Base-by-base conservation (phyloP, 1,140 invertebrate genomes). In the Augochlora pura region DNA sequence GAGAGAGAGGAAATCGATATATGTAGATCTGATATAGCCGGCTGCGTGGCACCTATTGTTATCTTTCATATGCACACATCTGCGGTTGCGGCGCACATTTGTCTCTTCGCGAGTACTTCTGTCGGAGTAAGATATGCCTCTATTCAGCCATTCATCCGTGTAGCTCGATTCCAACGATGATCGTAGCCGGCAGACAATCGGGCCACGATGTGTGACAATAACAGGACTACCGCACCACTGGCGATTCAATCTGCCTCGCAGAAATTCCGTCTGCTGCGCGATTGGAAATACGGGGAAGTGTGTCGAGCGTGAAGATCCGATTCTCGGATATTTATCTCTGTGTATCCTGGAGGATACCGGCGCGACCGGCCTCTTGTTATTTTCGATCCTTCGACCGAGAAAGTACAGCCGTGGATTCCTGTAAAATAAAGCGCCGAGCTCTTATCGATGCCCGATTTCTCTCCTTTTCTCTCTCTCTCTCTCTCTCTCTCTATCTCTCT, bases 171-270 rank as follows among this genome's bases (percentile, higher is more conserved):
- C 66, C 39, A 39, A 70, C 78, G 21, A 71, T 57, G 66, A 77
- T 81, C 66, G 68, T 64, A 70, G 62, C 67, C 42, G 62, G 49
- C 66, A 52, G 54, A 70, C 60, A 68, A 65, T 80, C 71, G 64
- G 67, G 23, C 38, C 39, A 64, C 59, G 38, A 81, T 63, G 23
- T 60, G 70, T 71, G 25, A 59, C 77, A 60, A 81, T 81, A 80
- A 67, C 67, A 81, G 62, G 64, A 54, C 62, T 57, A 76, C 54
- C 49, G 63, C 38, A 67, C 32, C 66, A 52, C 54, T 32, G 42
- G 42, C 59, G 71, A 83, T 83, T 81, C 59, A 73, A 75, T 80
- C 64, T 76, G 65, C 72, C 21, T 79, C 25, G 57, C 68, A 54
- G 25, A 76, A 59, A 81, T 70, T 64, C 46, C 72, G 70, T 54